Evolutionary conservation across 2,888 invertebrate genomes (phyloP).

Genomic region (Muschampia plurimacula): DNA sequence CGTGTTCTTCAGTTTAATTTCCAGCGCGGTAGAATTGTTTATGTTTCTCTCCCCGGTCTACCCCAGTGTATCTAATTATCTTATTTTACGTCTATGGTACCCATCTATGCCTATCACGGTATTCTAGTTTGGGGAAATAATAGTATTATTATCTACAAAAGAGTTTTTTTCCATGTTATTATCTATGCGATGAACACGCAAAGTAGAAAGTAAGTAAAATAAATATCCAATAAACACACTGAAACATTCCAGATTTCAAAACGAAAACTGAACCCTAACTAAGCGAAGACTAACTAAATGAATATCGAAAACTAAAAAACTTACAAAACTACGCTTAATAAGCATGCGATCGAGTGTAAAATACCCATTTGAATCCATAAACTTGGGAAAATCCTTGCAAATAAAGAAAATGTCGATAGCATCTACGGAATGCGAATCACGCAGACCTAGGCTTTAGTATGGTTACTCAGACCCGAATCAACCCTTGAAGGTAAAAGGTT

Average conservation of each 20-base stretch:
- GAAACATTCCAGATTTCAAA: not conserved
- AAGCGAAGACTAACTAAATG: not conserved
- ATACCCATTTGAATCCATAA: conserved; percentile 23
- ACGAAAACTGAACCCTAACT: not conserved
- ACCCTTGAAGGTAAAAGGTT: conserved; percentile 35
- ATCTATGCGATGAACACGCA: too few relatives aligned
- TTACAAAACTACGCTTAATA: conserved; percentile 1
- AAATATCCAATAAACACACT: too few relatives aligned
- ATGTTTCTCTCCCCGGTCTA: too few relatives aligned
- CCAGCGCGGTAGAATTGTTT: too few relatives aligned
- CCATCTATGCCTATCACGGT: too few relatives aligned
- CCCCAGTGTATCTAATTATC: too few relatives aligned
- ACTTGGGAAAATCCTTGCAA: conserved; percentile 5
- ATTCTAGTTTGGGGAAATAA: too few relatives aligned
- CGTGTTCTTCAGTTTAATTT: too few relatives aligned
- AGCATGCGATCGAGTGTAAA: not conserved
- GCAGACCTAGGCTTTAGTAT: conserved; percentile 24
- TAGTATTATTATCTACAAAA: too few relatives aligned
- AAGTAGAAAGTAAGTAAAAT: too few relatives aligned
- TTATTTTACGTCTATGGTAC: too few relatives aligned
- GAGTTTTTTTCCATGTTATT: too few relatives aligned
- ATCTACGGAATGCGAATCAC: conserved; percentile 31
- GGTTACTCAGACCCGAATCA: conserved; percentile 16
- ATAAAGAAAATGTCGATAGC: conserved; percentile 24
- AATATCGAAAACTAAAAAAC: not conserved